A percentile compares a stretch with the other conserved stretches of the same genome.
These are phyloP conservation scores for Eutolmus rufibarbis DNA, from an alignment of 2,888 invertebrate species.

Conservation along the genomic window DNA sequence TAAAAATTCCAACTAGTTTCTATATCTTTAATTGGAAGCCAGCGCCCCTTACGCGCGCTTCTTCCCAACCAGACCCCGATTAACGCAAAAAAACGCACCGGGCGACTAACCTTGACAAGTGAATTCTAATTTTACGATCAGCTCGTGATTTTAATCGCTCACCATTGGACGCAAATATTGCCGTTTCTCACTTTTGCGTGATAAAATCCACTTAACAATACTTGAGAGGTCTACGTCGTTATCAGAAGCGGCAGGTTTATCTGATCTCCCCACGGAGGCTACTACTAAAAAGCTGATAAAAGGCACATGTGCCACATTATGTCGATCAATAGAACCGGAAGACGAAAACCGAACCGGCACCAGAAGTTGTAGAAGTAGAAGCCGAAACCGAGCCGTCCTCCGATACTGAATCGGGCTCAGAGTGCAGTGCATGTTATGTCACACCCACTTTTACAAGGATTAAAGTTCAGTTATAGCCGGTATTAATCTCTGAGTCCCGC, in stretches of 20 bases:
- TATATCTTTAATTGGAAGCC: not conserved
- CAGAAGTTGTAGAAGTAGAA: not conserved
- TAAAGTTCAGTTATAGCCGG: not conserved
- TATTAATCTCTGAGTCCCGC: not conserved
- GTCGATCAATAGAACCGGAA: not conserved
- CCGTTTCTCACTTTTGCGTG: not conserved
- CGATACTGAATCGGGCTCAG: not conserved
- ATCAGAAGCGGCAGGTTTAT: not conserved
- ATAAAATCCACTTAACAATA: not conserved
- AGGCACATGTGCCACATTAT: not conserved
- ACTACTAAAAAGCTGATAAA: not conserved
- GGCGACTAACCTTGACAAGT: not conserved
- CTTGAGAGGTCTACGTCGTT: not conserved
- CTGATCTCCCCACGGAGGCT: not conserved
- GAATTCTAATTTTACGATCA: slow-evolving; percentile 21
- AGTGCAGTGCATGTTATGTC: not conserved
- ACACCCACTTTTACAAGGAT: not conserved
- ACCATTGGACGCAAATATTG: not conserved
- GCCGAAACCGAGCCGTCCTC: not conserved
- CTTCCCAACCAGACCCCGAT: not conserved
- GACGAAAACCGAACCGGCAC: not conserved
- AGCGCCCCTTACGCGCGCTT: not conserved
- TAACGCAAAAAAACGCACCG: slow-evolving; percentile 8
- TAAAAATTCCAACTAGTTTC: not conserved
- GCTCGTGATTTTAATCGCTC: slow-evolving; percentile 29